A percentile compares a stretch with the other conserved stretches of the same genome.
Evolutionary conservation across 2,797 vertebrate genomes (phyloP).

Genomic region (Anguilla anguilla): DNA sequence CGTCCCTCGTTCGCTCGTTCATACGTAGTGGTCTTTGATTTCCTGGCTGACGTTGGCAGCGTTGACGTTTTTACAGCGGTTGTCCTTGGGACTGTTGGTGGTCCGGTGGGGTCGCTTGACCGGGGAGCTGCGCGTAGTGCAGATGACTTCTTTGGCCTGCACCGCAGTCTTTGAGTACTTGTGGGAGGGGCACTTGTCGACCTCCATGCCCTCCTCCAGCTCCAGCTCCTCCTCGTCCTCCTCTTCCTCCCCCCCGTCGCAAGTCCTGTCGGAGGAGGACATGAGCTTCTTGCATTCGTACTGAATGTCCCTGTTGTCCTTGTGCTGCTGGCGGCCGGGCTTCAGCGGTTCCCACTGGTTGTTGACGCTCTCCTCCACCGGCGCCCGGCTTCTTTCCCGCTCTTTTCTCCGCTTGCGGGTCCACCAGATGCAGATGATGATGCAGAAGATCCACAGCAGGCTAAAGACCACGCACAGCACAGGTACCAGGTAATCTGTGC

Average conservation of each 20-base stretch:
- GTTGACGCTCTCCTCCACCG: constrained; percentile 81
- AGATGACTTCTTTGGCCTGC: constrained; percentile 72
- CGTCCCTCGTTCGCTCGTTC: constrained; percentile 62
- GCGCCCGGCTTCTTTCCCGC: constrained; percentile 73
- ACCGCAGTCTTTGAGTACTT: constrained; percentile 69
- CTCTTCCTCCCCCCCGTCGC: constrained; percentile 73
- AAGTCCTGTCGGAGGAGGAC: constrained; percentile 78
- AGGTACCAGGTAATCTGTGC: constrained; percentile 83
- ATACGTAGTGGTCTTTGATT: constrained; percentile 79
- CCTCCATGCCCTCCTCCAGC: constrained; percentile 65
- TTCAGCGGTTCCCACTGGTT: constrained; percentile 88
- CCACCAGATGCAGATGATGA: constrained; percentile 90
- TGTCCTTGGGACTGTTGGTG: constrained; percentile 85
- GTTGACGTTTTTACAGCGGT: constrained; percentile 85
- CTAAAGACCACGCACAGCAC: constrained; percentile 85
- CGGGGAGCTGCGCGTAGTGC: constrained; percentile 69
- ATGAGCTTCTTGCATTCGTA: constrained; percentile 88
- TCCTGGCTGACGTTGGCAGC: constrained; percentile 74
- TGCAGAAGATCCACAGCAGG: constrained; percentile 86
- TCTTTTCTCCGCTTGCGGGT: constrained; percentile 92
- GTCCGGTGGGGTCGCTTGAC: constrained; percentile 82
- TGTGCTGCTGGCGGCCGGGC: constrained; percentile 73
- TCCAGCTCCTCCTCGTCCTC: constrained; percentile 73
- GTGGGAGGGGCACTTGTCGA: constrained; percentile 79
- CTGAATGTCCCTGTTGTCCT: constrained; percentile 80